Base-by-base conservation (phyloP, 2,888 invertebrate species). In the Antitype chi region DNA sequence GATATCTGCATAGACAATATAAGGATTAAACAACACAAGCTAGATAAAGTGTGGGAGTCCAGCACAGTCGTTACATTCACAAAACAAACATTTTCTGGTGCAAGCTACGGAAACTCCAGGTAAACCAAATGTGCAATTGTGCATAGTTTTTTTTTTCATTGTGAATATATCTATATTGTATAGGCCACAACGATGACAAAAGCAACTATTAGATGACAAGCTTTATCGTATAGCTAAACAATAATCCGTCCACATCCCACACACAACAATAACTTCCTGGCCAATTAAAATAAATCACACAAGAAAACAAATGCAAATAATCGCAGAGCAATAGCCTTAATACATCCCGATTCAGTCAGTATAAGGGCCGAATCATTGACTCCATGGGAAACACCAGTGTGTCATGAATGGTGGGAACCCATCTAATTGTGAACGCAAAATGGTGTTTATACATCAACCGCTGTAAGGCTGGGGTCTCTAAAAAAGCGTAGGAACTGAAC, bases 341-440 rank as follows among this genome's bases (percentile, higher is more conserved):
- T 47, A 82, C 63, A 63, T 74, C 71, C 71, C 74, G 78, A 66
- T 32, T 82, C 38, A 17, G 28, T 68, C 32, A 57, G 47, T 71
- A 78, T 69, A 84, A 81, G 82, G 76, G 81, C 85, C 78, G 68
- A 85, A 80, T 67, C 86, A 90, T 86, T 88, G 89, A 88, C 89
- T 89, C 74, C 89, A 90, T 92, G 93, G 81, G 93, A 93, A 90
- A 84, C 62, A 82, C 67, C 80, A 85, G 60, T 68, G 15, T 43
- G 17, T 28, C 81, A 86, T 82, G 89, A 91, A 93, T 90, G 85
- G 89, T 92, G 92, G 76, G 92, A 92, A 92, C 83, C 60, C 25
- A 70, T 79, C 71, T 84, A 82, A 87, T 85, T 82, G 84, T 81
- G 81, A 67, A 69, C 64, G 74, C 64, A 87, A 87, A 83, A 85